Conservation (phyloP, 2,888 invertebrate genomes). For the Poecilus cupreus region DNA sequence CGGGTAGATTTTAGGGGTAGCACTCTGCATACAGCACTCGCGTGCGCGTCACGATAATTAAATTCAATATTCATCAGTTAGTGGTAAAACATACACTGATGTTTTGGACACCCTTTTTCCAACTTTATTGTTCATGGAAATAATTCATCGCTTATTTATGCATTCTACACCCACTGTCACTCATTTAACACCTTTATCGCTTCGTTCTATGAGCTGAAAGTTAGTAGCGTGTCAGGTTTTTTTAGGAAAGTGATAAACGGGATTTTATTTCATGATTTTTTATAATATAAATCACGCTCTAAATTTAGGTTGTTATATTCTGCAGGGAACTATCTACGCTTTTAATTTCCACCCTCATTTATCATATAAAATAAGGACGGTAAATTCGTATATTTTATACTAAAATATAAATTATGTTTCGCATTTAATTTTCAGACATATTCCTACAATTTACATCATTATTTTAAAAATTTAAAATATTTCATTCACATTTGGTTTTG, state of each 20-base stretch:
- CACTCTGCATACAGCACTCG: too few relatives aligned
- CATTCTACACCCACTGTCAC: conserved; percentile 14
- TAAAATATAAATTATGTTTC: too few relatives aligned
- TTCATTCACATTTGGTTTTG: too few relatives aligned
- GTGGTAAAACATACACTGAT: conserved; percentile 32
- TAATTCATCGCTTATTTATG: conserved; percentile 38
- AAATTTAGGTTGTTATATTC: neutral
- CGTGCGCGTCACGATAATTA: conserved; percentile 49
- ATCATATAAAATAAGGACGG: too few relatives aligned
- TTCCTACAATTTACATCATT: too few relatives aligned
- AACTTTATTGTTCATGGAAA: conserved; percentile 10
- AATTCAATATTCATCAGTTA: conserved; percentile 51
- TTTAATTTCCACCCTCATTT: too few relatives aligned
- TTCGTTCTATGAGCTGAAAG: neutral
- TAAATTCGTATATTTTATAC: too few relatives aligned
- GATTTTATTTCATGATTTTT: neutral
- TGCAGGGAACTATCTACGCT: too few relatives aligned
- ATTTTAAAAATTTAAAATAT: too few relatives aligned
- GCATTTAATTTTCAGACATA: too few relatives aligned
- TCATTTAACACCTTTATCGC: conserved; percentile 33
- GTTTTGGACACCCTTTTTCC: conserved; percentile 31
- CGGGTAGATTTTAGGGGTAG: neutral
- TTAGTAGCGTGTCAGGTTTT: neutral
- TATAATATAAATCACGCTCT: neutral
- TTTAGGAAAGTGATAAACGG: neutral